phyloP scores from a whole-genome alignment of 2,797 vertebrate genomes.

The Sebastes kiyomatsui region DNA sequence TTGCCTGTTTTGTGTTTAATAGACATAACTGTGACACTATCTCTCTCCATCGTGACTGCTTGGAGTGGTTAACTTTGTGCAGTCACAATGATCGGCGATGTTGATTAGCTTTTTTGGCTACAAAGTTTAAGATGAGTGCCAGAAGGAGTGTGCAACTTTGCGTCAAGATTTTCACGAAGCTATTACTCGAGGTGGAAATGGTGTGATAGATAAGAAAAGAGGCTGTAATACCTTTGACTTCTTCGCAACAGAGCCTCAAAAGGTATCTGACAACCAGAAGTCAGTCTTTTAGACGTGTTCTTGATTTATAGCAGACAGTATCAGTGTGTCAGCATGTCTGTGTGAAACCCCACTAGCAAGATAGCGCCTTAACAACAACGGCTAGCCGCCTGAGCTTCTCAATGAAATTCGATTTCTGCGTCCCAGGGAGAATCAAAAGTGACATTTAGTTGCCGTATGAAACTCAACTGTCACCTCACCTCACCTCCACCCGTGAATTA shows the following conservation, averaged over 20 bases:
- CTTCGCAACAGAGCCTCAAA: constrained; percentile 33
- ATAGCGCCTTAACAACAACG: constrained; percentile 26
- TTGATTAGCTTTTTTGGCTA: constrained; percentile 21
- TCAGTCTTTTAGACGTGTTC: constrained; percentile 49
- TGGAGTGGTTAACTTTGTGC: constrained; percentile 30
- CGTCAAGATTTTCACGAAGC: constrained; percentile 38
- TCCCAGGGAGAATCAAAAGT: constrained; percentile 33
- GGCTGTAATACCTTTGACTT: constrained; percentile 49
- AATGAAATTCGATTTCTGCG: constrained; percentile 29
- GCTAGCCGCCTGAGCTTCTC: constrained; percentile 26
- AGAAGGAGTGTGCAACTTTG: constrained; percentile 23
- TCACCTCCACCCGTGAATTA: constrained; percentile 6
- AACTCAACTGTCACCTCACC: constrained; percentile 37
- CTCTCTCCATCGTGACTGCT: constrained; percentile 22
- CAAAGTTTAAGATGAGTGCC: constrained; percentile 22
- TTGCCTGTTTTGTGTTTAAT: constrained; percentile 49
- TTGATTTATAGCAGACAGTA: constrained; percentile 53
- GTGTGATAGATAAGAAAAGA: constrained; percentile 51
- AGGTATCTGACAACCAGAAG: constrained; percentile 39
- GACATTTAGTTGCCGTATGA: constrained; percentile 43
- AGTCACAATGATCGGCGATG: constrained; percentile 22
- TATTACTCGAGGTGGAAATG: constrained; percentile 47
- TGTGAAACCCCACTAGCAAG: constrained; percentile 29
- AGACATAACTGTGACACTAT: constrained; percentile 46
- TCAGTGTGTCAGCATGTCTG: constrained; percentile 38